phyloP scores from a whole-genome alignment of 2,888 invertebrate genomes.

The Thecocarcelia acutangulata region DNA sequence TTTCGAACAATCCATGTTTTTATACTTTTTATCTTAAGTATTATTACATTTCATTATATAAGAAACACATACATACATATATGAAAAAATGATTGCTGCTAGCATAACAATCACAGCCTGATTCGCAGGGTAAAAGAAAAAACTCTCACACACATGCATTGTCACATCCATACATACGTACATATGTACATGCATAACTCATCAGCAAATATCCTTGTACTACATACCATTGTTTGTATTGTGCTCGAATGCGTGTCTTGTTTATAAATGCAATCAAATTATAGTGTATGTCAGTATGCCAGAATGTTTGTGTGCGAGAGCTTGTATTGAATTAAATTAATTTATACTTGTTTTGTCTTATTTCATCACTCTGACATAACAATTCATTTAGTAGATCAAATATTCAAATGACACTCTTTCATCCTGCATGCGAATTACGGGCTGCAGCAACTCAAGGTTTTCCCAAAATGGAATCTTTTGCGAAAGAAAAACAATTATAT shows the following conservation, averaged over 20 bases:
- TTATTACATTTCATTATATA: constrained; percentile 50
- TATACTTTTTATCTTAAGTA: constrained; percentile 56
- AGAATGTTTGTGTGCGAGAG: not conserved
- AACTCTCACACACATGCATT: not conserved
- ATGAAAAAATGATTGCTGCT: constrained; percentile 2
- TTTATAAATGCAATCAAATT: constrained; percentile 62
- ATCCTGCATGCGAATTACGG: constrained; percentile 3
- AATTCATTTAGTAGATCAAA: constrained; percentile 41
- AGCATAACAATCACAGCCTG: constrained; percentile 28
- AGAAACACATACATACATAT: not conserved
- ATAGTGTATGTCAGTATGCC: not conserved
- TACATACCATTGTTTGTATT: constrained; percentile 22
- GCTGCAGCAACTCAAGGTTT: constrained; percentile 23
- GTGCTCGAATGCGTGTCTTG: constrained; percentile 43
- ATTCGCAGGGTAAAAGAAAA: constrained; percentile 12
- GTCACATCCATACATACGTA: constrained; percentile 1
- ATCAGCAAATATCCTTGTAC: constrained; percentile 45
- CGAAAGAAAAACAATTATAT: no score
- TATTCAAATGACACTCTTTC: constrained; percentile 37
- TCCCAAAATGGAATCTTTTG: not conserved
- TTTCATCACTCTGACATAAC: constrained; percentile 37
- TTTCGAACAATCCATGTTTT: constrained; percentile 40
- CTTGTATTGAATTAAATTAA: constrained; percentile 59
- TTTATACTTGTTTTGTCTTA: constrained; percentile 54
- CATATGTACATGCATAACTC: not conserved